Evolutionary conservation across 64 coral and sea anemone species (phyloP), one percentile per base, ranked within the genome.

Genomic region (Anthopleura sola): DNA sequence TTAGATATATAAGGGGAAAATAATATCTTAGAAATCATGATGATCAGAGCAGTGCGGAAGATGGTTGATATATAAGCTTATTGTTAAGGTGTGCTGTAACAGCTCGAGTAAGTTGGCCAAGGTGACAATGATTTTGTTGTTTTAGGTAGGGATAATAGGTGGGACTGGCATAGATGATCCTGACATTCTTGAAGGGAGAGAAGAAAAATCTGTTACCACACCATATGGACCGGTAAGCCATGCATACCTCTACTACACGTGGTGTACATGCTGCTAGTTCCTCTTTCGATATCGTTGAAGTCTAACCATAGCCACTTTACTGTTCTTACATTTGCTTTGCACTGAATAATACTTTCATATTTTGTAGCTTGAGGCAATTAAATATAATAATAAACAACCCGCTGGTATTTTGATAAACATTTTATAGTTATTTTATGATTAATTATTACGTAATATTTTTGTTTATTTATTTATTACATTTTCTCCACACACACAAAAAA

Each of bases 91-190:
- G 50, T 53, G 13, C 50, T 53, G 50, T 53, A n/a, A n/a, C n/a
- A n/a, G n/a, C n/a, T n/a, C n/a, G n/a, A n/a, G n/a, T n/a, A n/a
- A n/a, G n/a, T n/a, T n/a, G n/a, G n/a, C n/a, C 9, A 53, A 53
- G 11, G 11, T 15, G 14, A 53, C 50, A 53, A 53, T 12, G 13
- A 12, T 53, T 53, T 16, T 48, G 20, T 26, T 82, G 17, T 84
- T 34, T 55, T 34, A 97, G 95, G 88, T 97, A 75, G 95, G 91
- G 77, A 93, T 97, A 36, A 93, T 97, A n/a, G 95, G 95, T 19
- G 95, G 95, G 0, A 85, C 80, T 38, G 95, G 95, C 3, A 17
- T 97, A 85, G 75, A 91, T 46, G 83, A 97, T 90, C 95, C 91
- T 55, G 78, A 87, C 28, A 93, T 97, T 31, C 85, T 97, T 6